Conservation (phyloP, 2,113 vertebrate species). For the Tetrao urogallus region DNA sequence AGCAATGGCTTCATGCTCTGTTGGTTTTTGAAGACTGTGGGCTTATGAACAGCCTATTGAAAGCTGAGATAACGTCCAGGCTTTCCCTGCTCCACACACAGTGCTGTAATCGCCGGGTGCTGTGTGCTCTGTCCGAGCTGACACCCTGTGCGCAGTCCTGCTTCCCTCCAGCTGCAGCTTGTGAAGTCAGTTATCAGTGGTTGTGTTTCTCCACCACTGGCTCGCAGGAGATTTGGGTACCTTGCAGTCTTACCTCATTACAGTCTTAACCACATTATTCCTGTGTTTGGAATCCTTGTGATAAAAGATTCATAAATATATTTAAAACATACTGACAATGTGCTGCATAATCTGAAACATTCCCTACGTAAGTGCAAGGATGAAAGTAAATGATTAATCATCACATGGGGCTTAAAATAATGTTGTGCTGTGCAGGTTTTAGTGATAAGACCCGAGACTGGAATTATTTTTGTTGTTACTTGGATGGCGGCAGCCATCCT, state of each 20-base stretch:
- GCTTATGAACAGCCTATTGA: background rate
- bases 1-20: background rate
- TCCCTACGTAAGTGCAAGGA: background rate
- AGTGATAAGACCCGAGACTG: background rate
- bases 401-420: background rate
- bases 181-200: background rate
- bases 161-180: background rate
- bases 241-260: background rate
- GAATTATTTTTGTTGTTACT: background rate
- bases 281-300: background rate
- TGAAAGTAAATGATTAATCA: conserved; percentile 37
- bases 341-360: background rate
- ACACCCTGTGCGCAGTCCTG: background rate
- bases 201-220: background rate
- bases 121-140: background rate
- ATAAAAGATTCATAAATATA: background rate
- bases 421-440: background rate
- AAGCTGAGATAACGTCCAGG: accelerated
- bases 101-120: background rate
- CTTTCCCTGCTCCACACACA: background rate
- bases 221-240: background rate
- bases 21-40: background rate
- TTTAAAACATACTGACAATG: background rate
- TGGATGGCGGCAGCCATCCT: background rate
- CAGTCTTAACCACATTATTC: background rate